Percentiles rank a stretch among this genome's conserved stretches.
Evolutionary conservation across 2,113 vertebrate genomes (phyloP).

Genomic region (Embiotoca jacksoni): DNA sequence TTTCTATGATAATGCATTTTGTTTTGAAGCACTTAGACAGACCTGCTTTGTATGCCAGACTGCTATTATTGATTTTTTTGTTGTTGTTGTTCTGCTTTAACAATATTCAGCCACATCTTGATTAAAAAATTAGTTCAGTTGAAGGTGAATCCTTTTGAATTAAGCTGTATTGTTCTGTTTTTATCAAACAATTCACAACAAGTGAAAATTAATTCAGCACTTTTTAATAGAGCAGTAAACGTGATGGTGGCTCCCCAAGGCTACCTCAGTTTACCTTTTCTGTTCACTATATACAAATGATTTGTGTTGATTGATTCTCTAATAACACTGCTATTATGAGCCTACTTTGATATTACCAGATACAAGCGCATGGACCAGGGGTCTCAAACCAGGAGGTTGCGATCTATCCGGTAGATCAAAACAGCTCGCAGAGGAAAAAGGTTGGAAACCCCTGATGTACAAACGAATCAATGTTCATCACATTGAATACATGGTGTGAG

Average conservation of each 20-base stretch:
- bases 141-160: neutral
- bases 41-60: neutral
- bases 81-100: neutral
- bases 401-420: too few species aligned
- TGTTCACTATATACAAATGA: neutral
- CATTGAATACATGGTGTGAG: too few species aligned
- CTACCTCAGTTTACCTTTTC: neutral
- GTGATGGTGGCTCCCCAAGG: neutral
- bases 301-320: too few species aligned
- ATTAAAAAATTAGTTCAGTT: neutral
- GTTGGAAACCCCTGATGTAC: too few species aligned
- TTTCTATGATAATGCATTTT: slow-evolving; percentile 13
- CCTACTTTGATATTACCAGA: too few species aligned
- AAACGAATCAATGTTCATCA: too few species aligned
- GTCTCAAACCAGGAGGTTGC: too few species aligned
- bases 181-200: neutral
- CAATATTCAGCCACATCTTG: neutral
- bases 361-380: too few species aligned
- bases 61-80: neutral
- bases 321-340: too few species aligned
- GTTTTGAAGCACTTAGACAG: neutral
- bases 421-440: too few species aligned
- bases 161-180: neutral
- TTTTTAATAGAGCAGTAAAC: neutral
- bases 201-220: neutral